A percentile compares a stretch with the other conserved stretches of the same genome.
Conservation (phyloP, 2,797 vertebrate genomes). For the Lycodopsis pacificus region DNA sequence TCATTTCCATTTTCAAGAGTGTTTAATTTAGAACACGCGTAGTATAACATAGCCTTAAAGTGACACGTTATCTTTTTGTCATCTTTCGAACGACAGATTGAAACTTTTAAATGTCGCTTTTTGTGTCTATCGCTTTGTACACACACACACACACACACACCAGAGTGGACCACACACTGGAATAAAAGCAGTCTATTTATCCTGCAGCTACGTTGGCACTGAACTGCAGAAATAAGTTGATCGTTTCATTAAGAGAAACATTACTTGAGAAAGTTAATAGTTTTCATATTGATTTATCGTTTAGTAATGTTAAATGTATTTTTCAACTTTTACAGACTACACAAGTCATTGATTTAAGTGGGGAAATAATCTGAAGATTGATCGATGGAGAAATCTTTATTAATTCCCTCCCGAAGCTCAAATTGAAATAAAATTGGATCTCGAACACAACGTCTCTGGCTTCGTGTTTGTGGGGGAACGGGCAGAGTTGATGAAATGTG, state of each 20-base stretch:
- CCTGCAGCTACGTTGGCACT: background rate
- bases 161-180: background rate
- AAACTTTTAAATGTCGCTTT: slow-evolving; percentile 19
- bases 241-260: background rate
- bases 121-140: background rate
- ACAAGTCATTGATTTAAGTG: background rate
- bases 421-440: slow-evolving; percentile 8
- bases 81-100: slow-evolving; percentile 18
- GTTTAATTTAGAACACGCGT: slow-evolving; percentile 38
- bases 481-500: slow-evolving; percentile 20
- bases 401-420: background rate
- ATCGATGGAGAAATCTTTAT: background rate
- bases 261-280: background rate
- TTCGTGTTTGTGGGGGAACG: background rate
- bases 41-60: slow-evolving; percentile 26
- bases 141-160: background rate
- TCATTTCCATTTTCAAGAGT: slow-evolving; percentile 17
- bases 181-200: background rate
- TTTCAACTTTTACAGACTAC: background rate
- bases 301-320: background rate
- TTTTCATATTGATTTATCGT: background rate
- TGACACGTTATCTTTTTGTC: slow-evolving; percentile 28
- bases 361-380: background rate
- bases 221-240: slow-evolving; percentile 3
- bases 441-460: background rate